Conservation (phyloP, 1,140 invertebrate species). For the Epicauta chinensis region DNA sequence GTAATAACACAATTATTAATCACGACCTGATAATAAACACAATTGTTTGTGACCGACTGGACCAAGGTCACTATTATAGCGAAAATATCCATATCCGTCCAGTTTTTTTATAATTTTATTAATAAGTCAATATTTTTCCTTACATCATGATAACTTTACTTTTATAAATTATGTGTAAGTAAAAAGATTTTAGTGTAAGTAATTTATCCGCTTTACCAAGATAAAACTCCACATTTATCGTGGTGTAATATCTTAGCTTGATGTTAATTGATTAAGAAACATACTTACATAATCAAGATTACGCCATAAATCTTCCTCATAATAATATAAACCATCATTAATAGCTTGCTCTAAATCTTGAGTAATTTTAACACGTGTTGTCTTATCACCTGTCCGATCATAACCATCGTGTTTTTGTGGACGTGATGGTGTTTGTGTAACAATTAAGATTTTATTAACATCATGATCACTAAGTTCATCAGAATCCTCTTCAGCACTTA, state of each 20-base stretch:
- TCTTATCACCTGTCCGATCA: conserved; percentile 81
- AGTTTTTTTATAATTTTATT: too few relatives aligned
- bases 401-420: conserved; percentile 79
- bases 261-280: neutral
- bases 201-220: too few relatives aligned
- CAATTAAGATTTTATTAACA: conserved; percentile 91
- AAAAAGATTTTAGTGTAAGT: too few relatives aligned
- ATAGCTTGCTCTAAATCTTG: conserved; percentile 91
- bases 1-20: too few relatives aligned
- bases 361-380: conserved; percentile 81
- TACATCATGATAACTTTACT: too few relatives aligned
- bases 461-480: conserved; percentile 91
- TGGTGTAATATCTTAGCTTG: neutral
- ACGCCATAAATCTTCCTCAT: conserved; percentile 86
- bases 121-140: too few relatives aligned
- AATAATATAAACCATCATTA: conserved; percentile 90
- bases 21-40: too few relatives aligned
- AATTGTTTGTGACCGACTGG: too few relatives aligned
- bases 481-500: conserved; percentile 59
- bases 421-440: conserved; percentile 69
- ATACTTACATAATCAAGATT: conserved; percentile 31
- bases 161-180: too few relatives aligned
- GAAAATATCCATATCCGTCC: too few relatives aligned
- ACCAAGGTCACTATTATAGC: too few relatives aligned
- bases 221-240: neutral